Base-by-base conservation (phyloP, 2,797 vertebrate species). In the Gallinago stenura region DNA sequence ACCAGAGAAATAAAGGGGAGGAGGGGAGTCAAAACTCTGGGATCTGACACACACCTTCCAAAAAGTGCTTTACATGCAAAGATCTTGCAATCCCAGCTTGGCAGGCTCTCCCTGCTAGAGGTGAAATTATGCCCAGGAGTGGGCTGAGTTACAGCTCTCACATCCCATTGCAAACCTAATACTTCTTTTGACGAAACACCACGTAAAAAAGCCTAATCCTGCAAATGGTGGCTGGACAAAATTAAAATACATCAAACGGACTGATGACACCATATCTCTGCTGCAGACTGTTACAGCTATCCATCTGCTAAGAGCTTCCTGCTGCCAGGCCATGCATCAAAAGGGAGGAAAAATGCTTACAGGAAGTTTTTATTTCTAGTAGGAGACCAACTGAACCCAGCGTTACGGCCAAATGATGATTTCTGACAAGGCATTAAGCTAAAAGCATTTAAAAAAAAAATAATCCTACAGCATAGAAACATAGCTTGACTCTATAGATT, bases 341-440 rank as follows among this genome's bases (percentile, higher is more conserved):
- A 35, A 70, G 22, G 54, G 58, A 65, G 58, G n/a, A 56, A 92
- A 95, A 90, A 83, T 15, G 48, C 39, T 87, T 56, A 58, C 12
- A 73, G 60, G 24, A 82, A 86, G 41, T 26, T 53, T 73, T 92
- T 43, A 78, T 62, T 92, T 83, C 87, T 81, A 86, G 45, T 70
- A 92, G 61, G 77, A 82, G 48, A 48, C 10, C 46, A 56, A 46
- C 30, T 25, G 60, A 83, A 82, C 26, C 33, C 21, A 72, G 53
- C 37, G 58, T 68, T 69, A 73, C 31, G 80, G 61, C 37, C 33
- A 86, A 75, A 70, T 43, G 45, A 93, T 64, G 43, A 68, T 80
- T 92, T 89, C 71, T 89, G 72, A 84, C 30, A 33, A 75, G 39
- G 22, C 28, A 54, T 81, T 69, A 76, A 43, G n/a, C 39, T 84